Evolutionary conservation across 2,797 vertebrate genomes (phyloP), one percentile per base, ranked within the genome.

Genomic region (Novumbra hubbsi): DNA sequence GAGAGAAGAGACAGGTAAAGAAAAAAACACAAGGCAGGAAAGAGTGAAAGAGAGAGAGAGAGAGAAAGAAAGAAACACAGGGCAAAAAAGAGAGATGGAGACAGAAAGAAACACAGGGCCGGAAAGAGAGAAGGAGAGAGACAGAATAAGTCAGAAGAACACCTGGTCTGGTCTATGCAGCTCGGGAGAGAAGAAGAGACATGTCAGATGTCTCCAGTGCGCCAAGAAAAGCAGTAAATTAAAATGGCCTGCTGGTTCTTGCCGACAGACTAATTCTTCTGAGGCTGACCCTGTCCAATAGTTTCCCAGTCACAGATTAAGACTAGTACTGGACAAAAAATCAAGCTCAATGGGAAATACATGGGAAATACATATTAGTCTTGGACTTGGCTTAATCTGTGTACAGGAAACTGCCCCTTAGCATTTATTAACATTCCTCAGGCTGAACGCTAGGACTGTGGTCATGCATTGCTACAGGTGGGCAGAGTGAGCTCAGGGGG

Each of bases 171-270:
- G 75, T 80, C 69, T 45, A 45, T 11, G 9, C 41, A 72, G 21
- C 32, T 15, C 17, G 32, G 79, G 77, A 85, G 83, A 77, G 78
- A 8, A 85, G 82, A 77, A 84, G 82, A 74, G 82, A 83, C 84
- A 84, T 82, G 82, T 89, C 84, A 82, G 84, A 90, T 88, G 87
- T 86, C 66, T 84, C 76, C 85, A 80, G 81, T 12, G 81, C 86
- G 88, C 91, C 87, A 75, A 85, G 83, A 45, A 11, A 45, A 45
- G 41, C 82, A 88, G 85, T 90, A 92, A 93, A 90, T 91, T 92
- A 88, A 88, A 93, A 92, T 81, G 83, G 92, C 88, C 84, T 86
- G 81, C 88, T 90, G 92, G 95, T 96, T 95, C 93, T 92, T 94
- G 85, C 74, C 69, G 86, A 89, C 88, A 45, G 41, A 45, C 41